Evolutionary conservation across 2,113 vertebrate species (phyloP), one percentile per base, ranked within the genome.

Genomic region (Ciconia boyciana): DNA sequence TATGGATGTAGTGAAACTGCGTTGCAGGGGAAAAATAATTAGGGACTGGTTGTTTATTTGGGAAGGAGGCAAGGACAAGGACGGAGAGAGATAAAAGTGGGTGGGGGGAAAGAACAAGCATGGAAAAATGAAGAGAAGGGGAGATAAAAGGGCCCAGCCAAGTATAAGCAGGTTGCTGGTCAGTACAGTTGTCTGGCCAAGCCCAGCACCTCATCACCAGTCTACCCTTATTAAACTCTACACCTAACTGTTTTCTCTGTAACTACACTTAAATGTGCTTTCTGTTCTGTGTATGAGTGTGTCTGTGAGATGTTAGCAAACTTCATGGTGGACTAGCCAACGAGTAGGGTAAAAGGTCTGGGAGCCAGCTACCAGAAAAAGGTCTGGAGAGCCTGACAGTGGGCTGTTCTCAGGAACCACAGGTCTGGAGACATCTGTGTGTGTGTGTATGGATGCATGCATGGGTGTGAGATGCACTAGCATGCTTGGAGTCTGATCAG

Each of bases 51-150:
- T 36, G 44, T 57, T 76, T 14, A 49, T 16, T 41, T 71, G 32
- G 22, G 28, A 95, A 70, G 15, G 28, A 70, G 29, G 16, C 21
- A 71, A 78, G 64, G 25, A 11, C 25, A 62, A 34, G 46, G 13
- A 70, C 15, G 0, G 0, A 20, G 19, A 48, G 11, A 71, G 43
- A 54, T 4, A 55, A 13, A 83, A 61, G 12, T 12, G 4, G 12
- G 6, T 1, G 3, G 1, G 2, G 1, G 7, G 4, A n/a, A 58
- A 32, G 24, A 88, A 26, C 7, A 81, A 46, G 8, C 16, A 77
- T 24, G 18, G 6, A 7, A 48, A 61, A 80, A 80, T 7, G 7
- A 25, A 66, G 25, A 49, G 18, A 68, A 78, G 8, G 16, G 32
- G 18, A 83, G 16, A 49, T 54, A 32, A 83, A 86, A 39, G 17